Base-by-base conservation (phyloP, 2,888 invertebrate genomes). In the Cataglyphis rosenhaueri region DNA sequence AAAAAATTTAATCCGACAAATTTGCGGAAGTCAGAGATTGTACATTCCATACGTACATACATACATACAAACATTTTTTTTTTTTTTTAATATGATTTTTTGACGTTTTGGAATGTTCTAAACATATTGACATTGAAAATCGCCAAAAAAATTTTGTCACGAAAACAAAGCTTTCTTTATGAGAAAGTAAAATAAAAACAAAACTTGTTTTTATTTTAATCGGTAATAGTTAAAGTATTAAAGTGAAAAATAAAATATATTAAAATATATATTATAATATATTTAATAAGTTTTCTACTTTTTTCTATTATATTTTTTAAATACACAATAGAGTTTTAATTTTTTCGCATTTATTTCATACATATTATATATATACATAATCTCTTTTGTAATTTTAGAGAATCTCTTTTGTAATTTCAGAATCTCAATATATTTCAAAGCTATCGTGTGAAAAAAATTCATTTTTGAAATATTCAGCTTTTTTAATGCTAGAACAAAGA, bases 161-260 rank as follows among this genome's bases (percentile, higher is more conserved):
- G 29, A 29, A 29, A 29, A 29, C 29, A 29, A 29, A 29, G 29
- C 29, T 29, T 29, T 29, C 29, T 29, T 29, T 29, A 29, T 29
- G 29, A 29, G 29, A 29, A 29, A 29, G 29, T 29, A 29, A 84
- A 84, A 78, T 62, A 87, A 84, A 81, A 87, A 85, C 44, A 8
- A 25, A 25, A 25, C 25, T 25, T 25, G 25, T 25, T 25, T 25
- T 25, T 25, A 25, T 25, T 25, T 25, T 25, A 25, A 41, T 6
- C 12, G 6, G 5, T 35, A 32, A 25, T 12, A n/a, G 5, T 83
- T 5, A 62, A 87, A 84, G 74, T 76, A 48, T 64, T 68, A 32
- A 57, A 44, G 12, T 44, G 0, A 32, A 44, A 62, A 35, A n/a
- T 10, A 5, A 29, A 15, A 15, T 15, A 21, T 35, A 35, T 35